Evolutionary conservation across 1,140 invertebrate species (phyloP).

Genomic region (Bradysia coprophila): DNA sequence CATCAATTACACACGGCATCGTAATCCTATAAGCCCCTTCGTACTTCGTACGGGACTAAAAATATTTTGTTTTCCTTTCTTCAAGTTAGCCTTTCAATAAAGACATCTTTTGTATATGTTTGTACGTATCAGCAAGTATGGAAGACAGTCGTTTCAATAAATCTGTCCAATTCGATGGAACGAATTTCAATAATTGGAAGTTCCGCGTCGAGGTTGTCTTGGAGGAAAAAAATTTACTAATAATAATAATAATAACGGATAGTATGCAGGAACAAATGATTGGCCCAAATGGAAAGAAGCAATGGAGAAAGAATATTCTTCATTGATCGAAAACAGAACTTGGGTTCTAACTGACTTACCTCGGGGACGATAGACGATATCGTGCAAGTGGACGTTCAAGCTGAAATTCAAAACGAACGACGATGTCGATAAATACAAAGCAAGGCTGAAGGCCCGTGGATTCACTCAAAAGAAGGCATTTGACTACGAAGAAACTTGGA

Average conservation of each 20-base stretch:
- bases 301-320: neutral
- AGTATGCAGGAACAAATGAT: neutral
- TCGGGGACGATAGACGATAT: neutral
- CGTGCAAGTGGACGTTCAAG: neutral
- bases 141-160: too few species aligned
- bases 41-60: too few species aligned
- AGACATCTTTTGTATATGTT: too few species aligned
- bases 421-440: conserved; percentile 13
- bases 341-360: neutral
- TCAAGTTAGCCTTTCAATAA: too few species aligned
- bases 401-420: neutral
- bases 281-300: neutral
- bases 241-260: conserved; percentile 13
- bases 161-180: too few species aligned
- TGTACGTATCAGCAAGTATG: too few species aligned
- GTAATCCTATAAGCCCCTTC: too few species aligned
- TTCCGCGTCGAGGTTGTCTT: too few species aligned
- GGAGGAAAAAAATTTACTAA: too few species aligned
- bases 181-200: too few species aligned
- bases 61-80: too few species aligned
- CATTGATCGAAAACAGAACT: neutral
- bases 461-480: conserved; percentile 15
- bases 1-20: too few species aligned
- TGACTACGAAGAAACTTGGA: conserved; percentile 21
- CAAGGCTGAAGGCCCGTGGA: conserved; percentile 21